phyloP scores from a whole-genome alignment of 1,140 invertebrate species.

The Polyergus mexicanus region DNA sequence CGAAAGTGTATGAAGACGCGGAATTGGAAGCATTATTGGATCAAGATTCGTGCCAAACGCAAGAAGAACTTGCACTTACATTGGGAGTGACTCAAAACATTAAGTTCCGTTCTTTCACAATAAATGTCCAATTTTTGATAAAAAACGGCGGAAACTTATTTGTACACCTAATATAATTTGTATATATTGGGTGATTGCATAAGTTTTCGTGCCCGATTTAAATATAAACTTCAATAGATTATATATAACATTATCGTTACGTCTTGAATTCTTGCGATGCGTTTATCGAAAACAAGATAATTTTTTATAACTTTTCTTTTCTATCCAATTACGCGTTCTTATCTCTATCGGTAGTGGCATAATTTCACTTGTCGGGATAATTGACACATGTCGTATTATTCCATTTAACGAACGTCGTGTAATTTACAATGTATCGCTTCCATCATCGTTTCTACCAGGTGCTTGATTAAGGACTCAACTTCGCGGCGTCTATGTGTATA shows the following conservation, averaged over 20 bases:
- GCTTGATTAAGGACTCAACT: constrained; percentile 53
- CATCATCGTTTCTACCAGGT: constrained; percentile 29
- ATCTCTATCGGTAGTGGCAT: neutral
- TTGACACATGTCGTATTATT: constrained; percentile 9
- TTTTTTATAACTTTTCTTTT: neutral
- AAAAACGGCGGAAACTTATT: no score
- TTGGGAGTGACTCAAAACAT: no score
- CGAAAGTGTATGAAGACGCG: no score
- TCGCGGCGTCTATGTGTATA: neutral
- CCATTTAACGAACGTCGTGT: constrained; percentile 42
- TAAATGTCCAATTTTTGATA: no score
- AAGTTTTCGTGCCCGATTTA: no score
- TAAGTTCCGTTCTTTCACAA: no score
- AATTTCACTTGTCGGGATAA: constrained; percentile 15
- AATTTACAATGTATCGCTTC: constrained; percentile 33
- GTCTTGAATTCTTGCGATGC: neutral
- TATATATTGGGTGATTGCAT: no score
- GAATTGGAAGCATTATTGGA: no score
- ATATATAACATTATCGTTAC: neutral
- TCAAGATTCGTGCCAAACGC: no score
- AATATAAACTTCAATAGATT: no score
- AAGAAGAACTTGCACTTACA: no score
- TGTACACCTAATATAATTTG: no score
- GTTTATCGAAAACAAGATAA: neutral
- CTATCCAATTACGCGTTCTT: neutral